These are phyloP conservation scores for Eupeodes corollae DNA, from an alignment of 1,140 invertebrate genomes.

Conservation along the genomic window DNA sequence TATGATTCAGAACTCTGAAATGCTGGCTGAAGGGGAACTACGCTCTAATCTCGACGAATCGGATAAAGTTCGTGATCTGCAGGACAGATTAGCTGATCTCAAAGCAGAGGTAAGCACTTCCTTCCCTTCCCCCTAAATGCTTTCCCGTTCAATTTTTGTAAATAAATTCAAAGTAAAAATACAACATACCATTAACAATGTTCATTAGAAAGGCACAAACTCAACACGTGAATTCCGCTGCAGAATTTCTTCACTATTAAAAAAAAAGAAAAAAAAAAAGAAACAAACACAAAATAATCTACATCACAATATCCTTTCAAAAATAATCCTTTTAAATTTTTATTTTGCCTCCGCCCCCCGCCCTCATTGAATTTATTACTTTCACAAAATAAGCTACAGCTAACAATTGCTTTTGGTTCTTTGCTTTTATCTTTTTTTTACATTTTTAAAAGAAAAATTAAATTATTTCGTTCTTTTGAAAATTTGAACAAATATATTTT, in stretches of 20 bases:
- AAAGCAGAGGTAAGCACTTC: conserved; percentile 70
- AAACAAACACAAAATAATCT: too few relatives aligned
- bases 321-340: too few relatives aligned
- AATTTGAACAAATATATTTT: conserved; percentile 13
- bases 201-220: neutral
- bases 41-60: conserved; percentile 68
- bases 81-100: conserved; percentile 80
- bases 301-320: too few relatives aligned
- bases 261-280: too few relatives aligned
- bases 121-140: neutral
- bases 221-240: neutral
- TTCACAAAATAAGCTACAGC: neutral
- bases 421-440: neutral
- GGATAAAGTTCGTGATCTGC: conserved; percentile 72
- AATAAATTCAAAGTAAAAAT: neutral
- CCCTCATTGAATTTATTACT: neutral
- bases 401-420: conserved; percentile 1
- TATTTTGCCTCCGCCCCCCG: too few relatives aligned
- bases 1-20: conserved; percentile 71
- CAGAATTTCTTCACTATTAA: too few relatives aligned
- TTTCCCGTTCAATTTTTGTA: neutral
- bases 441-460: too few relatives aligned
- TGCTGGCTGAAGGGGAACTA: conserved; percentile 78
- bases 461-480: too few relatives aligned
- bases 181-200: neutral